Evolutionary conservation across 1,140 invertebrate genomes (phyloP), one percentile per base, ranked within the genome.

Genomic region (Glomeris maerens): DNA sequence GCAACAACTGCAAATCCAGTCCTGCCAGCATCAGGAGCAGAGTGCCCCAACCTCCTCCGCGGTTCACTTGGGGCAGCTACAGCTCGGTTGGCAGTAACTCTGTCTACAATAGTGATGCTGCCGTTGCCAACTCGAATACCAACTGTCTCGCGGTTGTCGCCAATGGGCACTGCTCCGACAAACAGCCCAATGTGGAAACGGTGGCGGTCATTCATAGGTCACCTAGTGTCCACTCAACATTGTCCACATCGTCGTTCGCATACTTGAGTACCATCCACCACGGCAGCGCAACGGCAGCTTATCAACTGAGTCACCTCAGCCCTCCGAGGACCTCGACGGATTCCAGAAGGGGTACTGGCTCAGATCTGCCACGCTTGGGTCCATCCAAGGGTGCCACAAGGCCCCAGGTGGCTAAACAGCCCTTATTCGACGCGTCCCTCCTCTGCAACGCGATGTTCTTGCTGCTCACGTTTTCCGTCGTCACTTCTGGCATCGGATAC

Each of bases 181-280:
- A n/a, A n/a, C n/a, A n/a, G n/a, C n/a, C n/a, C n/a, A n/a, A n/a
- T n/a, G n/a, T n/a, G n/a, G n/a, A n/a, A n/a, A n/a, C n/a, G n/a
- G n/a, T n/a, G n/a, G n/a, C n/a, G n/a, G n/a, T n/a, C n/a, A n/a
- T 22, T 29, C 49, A 45, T 10, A 31, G 58, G 0, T 55, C 56
- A 1, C 17, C 56, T 5, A 55, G 54, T 38, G 45, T 54, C 1
- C 45, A 53, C 10, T 60, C 58, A 1, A 60, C 56, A 29, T 44
- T 55, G 4, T 58, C 81, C 2, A 79, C 77, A 0, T 84, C 82
- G 27, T 85, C 82, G 21, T 83, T 87, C 58, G 78, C 84, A 53
- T 88, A 86, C 56, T 74, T 87, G 56, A 82, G 79, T 25, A 86
- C 83, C 0, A 80, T 83, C 0, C 86, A 83, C 60, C 83, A 86